Percentiles rank a stretch among this genome's conserved stretches.
These are phyloP conservation scores for Tromatobia lineatoria DNA, from an alignment of 2,888 invertebrate species.

Conservation along the genomic window DNA sequence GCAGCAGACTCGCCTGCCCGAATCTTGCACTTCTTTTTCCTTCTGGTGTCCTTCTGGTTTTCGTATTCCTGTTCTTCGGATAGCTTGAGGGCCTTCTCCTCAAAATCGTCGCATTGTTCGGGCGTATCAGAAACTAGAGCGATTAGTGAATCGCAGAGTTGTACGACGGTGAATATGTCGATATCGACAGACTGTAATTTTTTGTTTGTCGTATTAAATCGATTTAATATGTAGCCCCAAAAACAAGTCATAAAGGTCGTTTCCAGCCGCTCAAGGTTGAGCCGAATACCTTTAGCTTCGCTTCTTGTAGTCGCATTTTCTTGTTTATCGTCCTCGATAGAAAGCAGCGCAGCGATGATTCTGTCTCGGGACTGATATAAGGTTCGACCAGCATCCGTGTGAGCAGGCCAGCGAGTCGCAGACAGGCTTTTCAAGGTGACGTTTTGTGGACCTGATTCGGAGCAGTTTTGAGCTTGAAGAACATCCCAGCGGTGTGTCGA, in stretches of 20 bases:
- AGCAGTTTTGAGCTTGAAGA: no score
- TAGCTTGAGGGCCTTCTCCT: no score
- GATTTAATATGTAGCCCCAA: slow-evolving; percentile 52
- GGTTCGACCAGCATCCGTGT: slow-evolving; percentile 56
- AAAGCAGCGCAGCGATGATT: slow-evolving; percentile 45
- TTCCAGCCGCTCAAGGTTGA: slow-evolving; percentile 58
- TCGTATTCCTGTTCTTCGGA: no score
- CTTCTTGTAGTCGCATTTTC: slow-evolving; percentile 55
- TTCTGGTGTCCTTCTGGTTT: no score
- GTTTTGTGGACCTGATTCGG: no score
- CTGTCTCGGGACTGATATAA: slow-evolving; percentile 56
- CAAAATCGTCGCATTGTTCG: no score
- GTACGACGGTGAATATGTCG: no score
- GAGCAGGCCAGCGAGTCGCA: slow-evolving; percentile 62
- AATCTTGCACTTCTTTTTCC: no score
- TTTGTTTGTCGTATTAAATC: no score
- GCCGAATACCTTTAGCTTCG: slow-evolving; percentile 63
- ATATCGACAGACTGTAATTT: slow-evolving; percentile 36
- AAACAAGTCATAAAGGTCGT: slow-evolving; percentile 61
- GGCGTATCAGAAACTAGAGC: no score
- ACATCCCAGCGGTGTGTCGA: slow-evolving; percentile 46
- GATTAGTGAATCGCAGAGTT: no score
- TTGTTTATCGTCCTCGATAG: slow-evolving; percentile 52
- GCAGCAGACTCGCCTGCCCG: slow-evolving; percentile 3
- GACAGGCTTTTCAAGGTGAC: no score